Evolutionary conservation across 1,140 invertebrate species (phyloP).

Genomic region (Druon quercuslanigerum): DNA sequence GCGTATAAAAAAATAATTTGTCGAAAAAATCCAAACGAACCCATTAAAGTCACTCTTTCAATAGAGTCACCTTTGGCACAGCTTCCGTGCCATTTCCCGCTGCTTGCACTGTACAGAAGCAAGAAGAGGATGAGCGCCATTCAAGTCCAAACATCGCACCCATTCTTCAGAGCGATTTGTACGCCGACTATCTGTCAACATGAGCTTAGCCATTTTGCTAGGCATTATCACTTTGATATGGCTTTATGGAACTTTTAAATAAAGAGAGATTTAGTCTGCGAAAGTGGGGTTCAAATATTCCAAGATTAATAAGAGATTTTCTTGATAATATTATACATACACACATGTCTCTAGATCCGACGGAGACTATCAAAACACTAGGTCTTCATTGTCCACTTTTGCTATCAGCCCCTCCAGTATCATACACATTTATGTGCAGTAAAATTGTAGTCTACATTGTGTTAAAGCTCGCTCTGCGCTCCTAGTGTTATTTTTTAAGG

Average conservation of each 20-base stretch:
- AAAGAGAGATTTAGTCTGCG: conserved; percentile 54
- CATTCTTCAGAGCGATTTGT: conserved; percentile 40
- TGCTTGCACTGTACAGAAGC: conserved; percentile 42
- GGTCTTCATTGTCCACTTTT: too few species aligned
- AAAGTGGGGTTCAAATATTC: conserved; percentile 44
- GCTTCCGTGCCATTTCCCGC: conserved; percentile 51
- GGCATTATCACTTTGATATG: conserved; percentile 23
- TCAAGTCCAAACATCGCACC: conserved; percentile 39
- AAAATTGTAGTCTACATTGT: too few species aligned
- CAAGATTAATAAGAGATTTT: neutral
- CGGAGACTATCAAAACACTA: too few species aligned
- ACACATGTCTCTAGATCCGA: too few species aligned
- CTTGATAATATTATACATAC: neutral
- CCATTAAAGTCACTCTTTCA: conserved; percentile 33
- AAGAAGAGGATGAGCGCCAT: conserved; percentile 40
- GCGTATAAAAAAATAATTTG: conserved; percentile 54
- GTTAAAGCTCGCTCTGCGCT: too few species aligned
- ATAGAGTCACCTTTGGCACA: conserved; percentile 59
- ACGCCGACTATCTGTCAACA: conserved; percentile 53
- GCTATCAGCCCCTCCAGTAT: too few species aligned
- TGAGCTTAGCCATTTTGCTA: conserved; percentile 39
- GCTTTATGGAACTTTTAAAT: neutral
- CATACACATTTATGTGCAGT: too few species aligned
- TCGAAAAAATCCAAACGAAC: conserved; percentile 5
- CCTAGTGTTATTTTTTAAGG: too few species aligned